phyloP scores from a whole-genome alignment of 1,140 invertebrate genomes.

The Leucophenga varia region DNA sequence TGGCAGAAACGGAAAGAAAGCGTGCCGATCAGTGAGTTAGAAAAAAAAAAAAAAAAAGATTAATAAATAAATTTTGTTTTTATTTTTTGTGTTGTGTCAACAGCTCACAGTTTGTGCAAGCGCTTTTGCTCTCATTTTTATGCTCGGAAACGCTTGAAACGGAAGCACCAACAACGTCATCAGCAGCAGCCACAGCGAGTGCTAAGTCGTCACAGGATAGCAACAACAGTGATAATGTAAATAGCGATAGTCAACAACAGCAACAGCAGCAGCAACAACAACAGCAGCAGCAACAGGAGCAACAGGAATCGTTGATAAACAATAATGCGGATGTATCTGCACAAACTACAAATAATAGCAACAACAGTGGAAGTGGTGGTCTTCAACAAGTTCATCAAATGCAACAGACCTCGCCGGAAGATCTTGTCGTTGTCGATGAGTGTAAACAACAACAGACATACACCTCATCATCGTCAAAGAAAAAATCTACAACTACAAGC shows the following conservation, averaged over 20 bases:
- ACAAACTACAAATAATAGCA: slow-evolving; percentile 27
- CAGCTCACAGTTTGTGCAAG: slow-evolving; percentile 52
- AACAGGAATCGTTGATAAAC: slow-evolving; percentile 45
- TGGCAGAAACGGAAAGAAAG: slow-evolving; percentile 45
- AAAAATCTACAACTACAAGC: slow-evolving; percentile 13
- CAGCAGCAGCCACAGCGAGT: slow-evolving; percentile 15
- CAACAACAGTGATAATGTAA: slow-evolving; percentile 56
- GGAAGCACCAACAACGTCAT: slow-evolving; percentile 29
- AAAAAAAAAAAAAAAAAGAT: neutral
- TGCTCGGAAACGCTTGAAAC: slow-evolving; percentile 34
- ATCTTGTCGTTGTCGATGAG: slow-evolving; percentile 47
- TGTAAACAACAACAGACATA: slow-evolving; percentile 22
- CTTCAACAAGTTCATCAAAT: slow-evolving; percentile 52
- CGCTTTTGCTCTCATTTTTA: slow-evolving; percentile 44
- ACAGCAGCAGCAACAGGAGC: slow-evolving; percentile 29
- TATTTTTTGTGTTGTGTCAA: neutral
- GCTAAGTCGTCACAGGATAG: slow-evolving; percentile 8
- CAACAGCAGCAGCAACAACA: slow-evolving; percentile 19
- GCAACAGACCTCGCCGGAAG: slow-evolving; percentile 54
- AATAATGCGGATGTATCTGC: slow-evolving; percentile 42
- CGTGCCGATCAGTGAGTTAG: slow-evolving; percentile 45
- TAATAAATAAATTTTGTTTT: slow-evolving; percentile 6
- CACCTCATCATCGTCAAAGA: slow-evolving; percentile 27
- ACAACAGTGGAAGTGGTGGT: slow-evolving; percentile 24
- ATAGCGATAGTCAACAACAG: slow-evolving; percentile 42